Conservation (phyloP, 2,888 invertebrate genomes). For the Melanostoma scalare region DNA sequence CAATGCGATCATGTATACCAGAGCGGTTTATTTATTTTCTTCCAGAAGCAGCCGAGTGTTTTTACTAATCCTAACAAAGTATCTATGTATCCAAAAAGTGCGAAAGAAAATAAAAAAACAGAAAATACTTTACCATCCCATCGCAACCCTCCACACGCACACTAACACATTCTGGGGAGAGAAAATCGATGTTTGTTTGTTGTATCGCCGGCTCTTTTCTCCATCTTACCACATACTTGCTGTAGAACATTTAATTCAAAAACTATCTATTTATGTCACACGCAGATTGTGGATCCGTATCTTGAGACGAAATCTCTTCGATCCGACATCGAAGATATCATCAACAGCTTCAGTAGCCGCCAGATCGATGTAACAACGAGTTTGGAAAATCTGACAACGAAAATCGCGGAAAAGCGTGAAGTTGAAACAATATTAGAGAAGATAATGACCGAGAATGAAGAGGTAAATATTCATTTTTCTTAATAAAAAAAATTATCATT, state of each 20-base stretch:
- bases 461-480: constrained; percentile 82
- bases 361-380: constrained; percentile 86
- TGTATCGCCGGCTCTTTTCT: constrained; percentile 33
- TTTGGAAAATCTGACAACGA: constrained; percentile 88
- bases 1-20: constrained; percentile 4
- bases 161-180: constrained; percentile 5
- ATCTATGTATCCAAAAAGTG: constrained; percentile 56
- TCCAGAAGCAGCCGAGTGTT: constrained; percentile 58
- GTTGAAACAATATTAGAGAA: constrained; percentile 83
- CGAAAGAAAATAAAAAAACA: constrained; percentile 44
- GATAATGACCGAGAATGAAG: constrained; percentile 86
- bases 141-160: constrained; percentile 18
- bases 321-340: constrained; percentile 86
- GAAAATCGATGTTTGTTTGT: constrained; percentile 20
- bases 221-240: constrained; percentile 67
- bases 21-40: constrained; percentile 65
- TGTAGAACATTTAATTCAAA: constrained; percentile 44
- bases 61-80: constrained; percentile 69
- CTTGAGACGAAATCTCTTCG: constrained; percentile 87
- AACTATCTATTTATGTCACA: constrained; percentile 77
- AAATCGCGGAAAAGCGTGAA: constrained; percentile 84
- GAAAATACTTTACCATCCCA: constrained; percentile 50
- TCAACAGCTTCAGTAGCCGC: constrained; percentile 86
- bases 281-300: constrained; percentile 86
- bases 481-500: constrained; percentile 26